Evolutionary conservation across 2,888 invertebrate species (phyloP), one percentile per base, ranked within the genome.

Genomic region (Podabrus alpinus): DNA sequence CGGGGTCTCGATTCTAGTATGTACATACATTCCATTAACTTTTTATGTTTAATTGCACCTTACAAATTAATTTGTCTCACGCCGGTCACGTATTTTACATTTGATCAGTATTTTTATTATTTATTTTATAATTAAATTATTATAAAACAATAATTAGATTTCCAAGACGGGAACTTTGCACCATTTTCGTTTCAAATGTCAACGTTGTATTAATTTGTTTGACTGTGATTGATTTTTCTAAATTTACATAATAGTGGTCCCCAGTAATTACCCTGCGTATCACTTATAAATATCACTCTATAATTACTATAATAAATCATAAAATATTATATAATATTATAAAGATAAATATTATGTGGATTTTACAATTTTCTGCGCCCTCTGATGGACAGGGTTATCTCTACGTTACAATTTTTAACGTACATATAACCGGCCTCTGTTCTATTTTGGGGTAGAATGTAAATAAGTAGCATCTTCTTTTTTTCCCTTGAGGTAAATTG

Each of bases 11-110:
- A n/a, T 45, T 45, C 45, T 45, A 45, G 45, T 45, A 45, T 45
- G 15, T 68, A 69, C 25, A 60, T 15, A 25, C 60, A 69, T 69
- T 69, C 69, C 69, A 69, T 61, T 61, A 17, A 16, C 61, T 69
- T 69, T 45, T 45, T 45, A n/a, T n/a, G 5, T 10, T 16, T 62
- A 62, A 17, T 62, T 16, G 62, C 17, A 62, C 62, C 62, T 17
- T 62, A 13, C 62, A 19, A 62, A 62, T 62, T 17, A 62, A 19
- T 9, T 62, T 62, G 16, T 45, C 45, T 45, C 45, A 45, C n/a
- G n/a, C n/a, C n/a, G n/a, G n/a, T n/a, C n/a, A n/a, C 45, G 45
- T 45, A 45, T n/a, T 45, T 45, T 45, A 45, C 45, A 45, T 45
- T 45, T 45, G n/a, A 45, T n/a, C n/a, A n/a, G 4, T 21, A 7